Evolutionary conservation across 2,113 vertebrate genomes (phyloP).

Genomic region (Origma solitaria): DNA sequence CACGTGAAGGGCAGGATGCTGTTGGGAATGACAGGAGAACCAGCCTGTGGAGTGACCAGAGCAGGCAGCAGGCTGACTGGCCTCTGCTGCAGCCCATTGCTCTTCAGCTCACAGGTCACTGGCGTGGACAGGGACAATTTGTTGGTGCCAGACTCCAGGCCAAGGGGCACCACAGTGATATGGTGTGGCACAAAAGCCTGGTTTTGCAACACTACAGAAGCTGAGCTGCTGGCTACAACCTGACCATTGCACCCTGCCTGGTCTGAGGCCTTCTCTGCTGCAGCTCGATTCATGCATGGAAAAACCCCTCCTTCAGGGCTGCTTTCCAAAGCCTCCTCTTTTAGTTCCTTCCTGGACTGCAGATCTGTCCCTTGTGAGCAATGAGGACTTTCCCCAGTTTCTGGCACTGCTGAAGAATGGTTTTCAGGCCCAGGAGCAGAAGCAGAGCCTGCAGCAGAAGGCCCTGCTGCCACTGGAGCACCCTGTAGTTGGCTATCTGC

Average conservation of each 20-base stretch:
- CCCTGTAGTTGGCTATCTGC: neutral
- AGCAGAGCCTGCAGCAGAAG: neutral
- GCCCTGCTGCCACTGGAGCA: neutral
- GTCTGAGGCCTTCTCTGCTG: neutral
- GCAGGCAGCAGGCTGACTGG: neutral
- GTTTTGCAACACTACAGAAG: neutral
- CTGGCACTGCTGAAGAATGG: neutral
- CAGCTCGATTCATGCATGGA: neutral
- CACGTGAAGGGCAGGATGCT: constrained; percentile 59
- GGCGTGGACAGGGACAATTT: neutral
- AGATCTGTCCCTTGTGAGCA: neutral
- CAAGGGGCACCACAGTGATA: neutral
- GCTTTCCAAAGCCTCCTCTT: neutral
- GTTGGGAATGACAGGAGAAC: neutral
- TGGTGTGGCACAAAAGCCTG: neutral
- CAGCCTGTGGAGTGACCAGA: neutral
- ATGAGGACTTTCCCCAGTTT: neutral
- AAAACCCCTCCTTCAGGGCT: neutral
- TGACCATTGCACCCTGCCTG: neutral
- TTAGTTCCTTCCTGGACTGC: neutral
- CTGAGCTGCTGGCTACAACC: neutral
- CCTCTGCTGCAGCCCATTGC: neutral
- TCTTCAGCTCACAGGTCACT: neutral
- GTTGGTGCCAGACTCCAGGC: neutral
- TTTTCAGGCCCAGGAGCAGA: neutral